Conservation (phyloP, 2,888 invertebrate species). For the Ormia ochracea region DNA sequence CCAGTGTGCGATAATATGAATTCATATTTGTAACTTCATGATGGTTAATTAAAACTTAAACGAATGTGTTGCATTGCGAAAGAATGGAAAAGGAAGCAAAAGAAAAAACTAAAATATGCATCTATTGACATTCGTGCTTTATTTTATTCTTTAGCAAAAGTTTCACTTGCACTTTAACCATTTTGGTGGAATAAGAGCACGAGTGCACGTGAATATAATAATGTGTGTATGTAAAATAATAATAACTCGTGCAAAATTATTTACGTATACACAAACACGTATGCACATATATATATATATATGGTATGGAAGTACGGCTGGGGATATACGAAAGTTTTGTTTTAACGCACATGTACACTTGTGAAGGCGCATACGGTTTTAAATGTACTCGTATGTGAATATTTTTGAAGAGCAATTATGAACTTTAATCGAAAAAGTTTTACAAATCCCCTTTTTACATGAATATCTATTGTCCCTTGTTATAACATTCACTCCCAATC, state of each 20-base stretch:
- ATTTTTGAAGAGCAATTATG: constrained; percentile 64
- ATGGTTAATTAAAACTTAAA: constrained; percentile 50
- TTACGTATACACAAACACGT: not conserved
- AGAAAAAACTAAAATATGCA: constrained; percentile 29
- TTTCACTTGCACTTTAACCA: constrained; percentile 33
- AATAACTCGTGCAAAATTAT: not conserved
- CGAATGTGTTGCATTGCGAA: constrained; percentile 30
- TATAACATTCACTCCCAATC: too few relatives aligned
- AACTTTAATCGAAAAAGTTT: constrained; percentile 67
- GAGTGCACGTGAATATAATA: not conserved
- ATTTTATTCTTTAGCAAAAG: constrained; percentile 35
- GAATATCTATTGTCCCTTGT: not conserved
- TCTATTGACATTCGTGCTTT: constrained; percentile 35
- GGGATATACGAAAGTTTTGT: not conserved
- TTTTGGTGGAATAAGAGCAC: constrained; percentile 1
- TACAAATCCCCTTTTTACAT: constrained; percentile 48
- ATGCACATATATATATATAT: too few relatives aligned
- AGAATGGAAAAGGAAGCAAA: too few relatives aligned
- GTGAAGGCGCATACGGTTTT: not conserved
- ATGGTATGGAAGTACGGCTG: not conserved
- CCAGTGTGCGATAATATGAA: not conserved
- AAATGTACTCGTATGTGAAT: not conserved
- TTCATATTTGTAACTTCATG: not conserved
- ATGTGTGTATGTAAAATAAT: too few relatives aligned
- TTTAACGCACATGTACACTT: not conserved